Base-by-base conservation (phyloP, 2,797 vertebrate species). In the Meda fulgida region DNA sequence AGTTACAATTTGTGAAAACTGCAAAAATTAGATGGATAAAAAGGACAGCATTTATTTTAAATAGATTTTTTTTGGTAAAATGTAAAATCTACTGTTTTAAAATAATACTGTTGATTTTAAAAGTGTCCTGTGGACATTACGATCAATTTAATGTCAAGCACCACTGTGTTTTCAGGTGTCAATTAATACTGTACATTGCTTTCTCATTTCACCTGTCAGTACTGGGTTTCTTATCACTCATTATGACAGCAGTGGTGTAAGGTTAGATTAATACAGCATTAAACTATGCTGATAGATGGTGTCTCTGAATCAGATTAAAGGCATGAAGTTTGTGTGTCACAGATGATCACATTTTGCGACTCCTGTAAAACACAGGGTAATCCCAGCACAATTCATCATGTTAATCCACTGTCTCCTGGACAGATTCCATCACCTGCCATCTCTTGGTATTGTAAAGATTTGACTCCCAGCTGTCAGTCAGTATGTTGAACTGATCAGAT, bases 371-470 rank as follows among this genome's bases (percentile, higher is more conserved):
- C 58, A 84, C 69, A 43, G 51, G 75, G 84, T 88, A 88, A 88
- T 89, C 89, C 87, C 46, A 86, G 78, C 85, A 87, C 76, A 75
- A 90, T 90, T 90, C 86, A 89, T 87, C 70, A 72, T 84, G 81
- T 77, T 91, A 90, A 92, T 91, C 88, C 89, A 48, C 31, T 34
- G 80, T 76, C 88, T 90, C 87, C 75, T 84, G 86, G 86, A 88
- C 69, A 73, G 89, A 91, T 91, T 85, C 78, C 87, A 80, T 92
- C 91, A 89, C 88, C 90, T 89, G 90, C 88, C 88, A 88, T 80
- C 80, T 87, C 73, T 80, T 34, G 7, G 10, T 81, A 36, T 86
- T 81, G 29, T 78, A 58, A 71, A 85, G 86, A 91, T 85, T 90
- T 79, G 88, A 90, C 78, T 84, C 14, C 72, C 83, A 88, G 89